Percentiles rank a stretch among this genome's conserved stretches.
Conservation (phyloP, 2,888 invertebrate genomes). For the Acronicta alni region DNA sequence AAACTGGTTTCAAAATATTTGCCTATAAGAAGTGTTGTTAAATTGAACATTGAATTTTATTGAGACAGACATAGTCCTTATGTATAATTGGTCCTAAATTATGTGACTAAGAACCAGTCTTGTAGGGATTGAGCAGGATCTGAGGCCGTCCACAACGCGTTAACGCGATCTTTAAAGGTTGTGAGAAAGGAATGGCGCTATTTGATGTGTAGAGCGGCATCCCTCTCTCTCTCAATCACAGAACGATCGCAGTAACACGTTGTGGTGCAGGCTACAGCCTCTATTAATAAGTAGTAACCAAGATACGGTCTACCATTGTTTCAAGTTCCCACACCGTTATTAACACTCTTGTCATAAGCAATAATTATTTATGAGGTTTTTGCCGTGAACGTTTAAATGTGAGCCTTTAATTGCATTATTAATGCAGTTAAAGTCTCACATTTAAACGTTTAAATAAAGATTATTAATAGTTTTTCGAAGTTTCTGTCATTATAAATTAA, state of each 20-base stretch:
- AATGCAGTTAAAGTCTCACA: background rate
- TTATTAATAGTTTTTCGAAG: no score
- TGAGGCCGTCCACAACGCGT: no score
- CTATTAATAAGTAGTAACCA: slow-evolving; percentile 36
- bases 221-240: no score
- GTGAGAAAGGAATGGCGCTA: no score
- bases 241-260: no score
- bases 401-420: no score
- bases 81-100: slow-evolving; percentile 19
- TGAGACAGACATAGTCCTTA: slow-evolving; percentile 1
- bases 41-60: slow-evolving; percentile 19
- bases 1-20: slow-evolving; percentile 4
- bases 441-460: background rate
- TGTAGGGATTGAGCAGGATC: slow-evolving; percentile 22
- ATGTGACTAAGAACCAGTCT: slow-evolving; percentile 20
- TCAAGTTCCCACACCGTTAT: slow-evolving; percentile 33
- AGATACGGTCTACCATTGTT: slow-evolving; percentile 49
- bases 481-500: no score
- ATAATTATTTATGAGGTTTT: slow-evolving; percentile 25
- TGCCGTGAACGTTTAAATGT: no score
- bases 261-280: no score
- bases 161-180: no score
- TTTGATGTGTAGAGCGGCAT: no score
- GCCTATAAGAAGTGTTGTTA: background rate
- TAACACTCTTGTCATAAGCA: slow-evolving; percentile 21